Evolutionary conservation across 2,113 vertebrate genomes (phyloP), one percentile per base, ranked within the genome.

Genomic region (Myotis davidii): DNA sequence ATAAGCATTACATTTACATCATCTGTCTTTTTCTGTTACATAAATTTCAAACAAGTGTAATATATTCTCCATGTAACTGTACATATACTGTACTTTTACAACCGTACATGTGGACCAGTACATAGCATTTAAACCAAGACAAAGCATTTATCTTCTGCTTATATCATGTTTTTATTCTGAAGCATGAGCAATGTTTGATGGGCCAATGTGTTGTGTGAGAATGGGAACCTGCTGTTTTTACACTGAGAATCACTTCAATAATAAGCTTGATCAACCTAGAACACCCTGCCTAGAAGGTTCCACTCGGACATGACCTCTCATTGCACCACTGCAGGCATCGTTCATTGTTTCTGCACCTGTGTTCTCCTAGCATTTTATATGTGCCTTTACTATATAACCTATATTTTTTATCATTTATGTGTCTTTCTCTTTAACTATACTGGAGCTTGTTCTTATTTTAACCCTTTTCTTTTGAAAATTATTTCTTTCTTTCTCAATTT

Each of bases 101-200:
- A 52, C 29, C 16, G 65, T 54, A 29, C 32, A n/a, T 72, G 42
- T 34, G 37, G 3, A 76, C 37, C 9, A 45, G 11, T 23, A 81
- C 67, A 29, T 37, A 77, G 17, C 6, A 39, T 88, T 81, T 88
- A 87, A 88, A 48, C 2, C 65, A 29, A 69, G 70, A 29, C 56
- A 56, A 9, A 69, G 6, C 32, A 50, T 69, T 94, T 74, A 7
- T 91, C 2, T 78, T 56, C 74, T 85, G 34, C 65, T 77, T 54
- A 34, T 10, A 2, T 83, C 79, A 59, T 45, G 64, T 82, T 94
- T 88, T 87, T n/a, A 76, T 90, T 88, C 59, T 85, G 52, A 95
- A 61, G 12, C 32, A 59, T 78, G 56, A 90, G 14, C 54, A 52
- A 12, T 72, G 48, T 65, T 70, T 20, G 9, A n/a, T 29, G 29